phyloP scores from a whole-genome alignment of 2,888 invertebrate species.

The Epinotia bilunana region DNA sequence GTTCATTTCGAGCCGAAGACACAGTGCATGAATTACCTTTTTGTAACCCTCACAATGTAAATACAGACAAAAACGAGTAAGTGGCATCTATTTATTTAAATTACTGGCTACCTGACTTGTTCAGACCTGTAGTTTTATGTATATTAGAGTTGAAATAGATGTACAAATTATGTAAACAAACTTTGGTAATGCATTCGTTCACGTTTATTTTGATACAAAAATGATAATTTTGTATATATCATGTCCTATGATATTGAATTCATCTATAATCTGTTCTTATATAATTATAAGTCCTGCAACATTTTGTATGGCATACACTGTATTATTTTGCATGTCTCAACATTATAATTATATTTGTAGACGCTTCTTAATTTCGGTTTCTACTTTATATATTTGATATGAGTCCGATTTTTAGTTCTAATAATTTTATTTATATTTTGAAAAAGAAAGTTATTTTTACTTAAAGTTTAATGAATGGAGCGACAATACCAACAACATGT shows the following conservation, averaged over 20 bases:
- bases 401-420: neutral
- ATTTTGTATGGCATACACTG: neutral
- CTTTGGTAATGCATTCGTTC: slow-evolving; percentile 9
- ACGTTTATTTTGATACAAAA: slow-evolving; percentile 1
- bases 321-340: neutral
- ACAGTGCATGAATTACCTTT: slow-evolving; percentile 75
- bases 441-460: too few relatives aligned
- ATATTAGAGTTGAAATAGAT: neutral
- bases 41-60: slow-evolving; percentile 73
- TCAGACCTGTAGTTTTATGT: slow-evolving; percentile 8
- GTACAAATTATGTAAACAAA: slow-evolving; percentile 37
- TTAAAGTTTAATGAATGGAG: too few relatives aligned
- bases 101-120: neutral
- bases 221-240: neutral
- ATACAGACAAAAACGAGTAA: slow-evolving; percentile 70
- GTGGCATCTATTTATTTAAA: slow-evolving; percentile 50
- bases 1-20: slow-evolving; percentile 73
- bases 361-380: neutral
- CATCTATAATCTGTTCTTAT: neutral
- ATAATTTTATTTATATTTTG: too few relatives aligned
- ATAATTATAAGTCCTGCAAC: neutral
- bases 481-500: too few relatives aligned
- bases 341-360: neutral
- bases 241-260: neutral
- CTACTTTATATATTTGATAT: neutral